A percentile compares a stretch with the other conserved stretches of the same genome.
Conservation (phyloP, 2,888 invertebrate genomes). For the Acanthosepion pharaonis region DNA sequence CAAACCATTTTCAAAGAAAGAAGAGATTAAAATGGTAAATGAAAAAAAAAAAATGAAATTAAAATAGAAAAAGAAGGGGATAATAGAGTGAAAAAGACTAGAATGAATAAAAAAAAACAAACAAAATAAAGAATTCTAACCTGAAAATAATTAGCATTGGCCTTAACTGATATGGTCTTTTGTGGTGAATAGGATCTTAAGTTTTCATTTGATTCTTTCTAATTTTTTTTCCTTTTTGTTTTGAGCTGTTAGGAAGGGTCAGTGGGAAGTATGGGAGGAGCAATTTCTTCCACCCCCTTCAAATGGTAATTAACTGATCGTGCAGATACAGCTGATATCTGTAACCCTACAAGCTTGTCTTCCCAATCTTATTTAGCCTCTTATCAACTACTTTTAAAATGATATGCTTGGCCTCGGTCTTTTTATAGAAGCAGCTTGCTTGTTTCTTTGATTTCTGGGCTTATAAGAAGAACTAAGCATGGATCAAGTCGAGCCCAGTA, state of each 20-base stretch:
- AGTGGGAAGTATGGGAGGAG: not conserved
- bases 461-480: not conserved
- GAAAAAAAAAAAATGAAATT: too few relatives aligned
- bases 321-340: not conserved
- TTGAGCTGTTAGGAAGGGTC: not conserved
- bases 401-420: not conserved
- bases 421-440: not conserved
- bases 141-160: not conserved
- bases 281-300: not conserved
- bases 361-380: conserved; percentile 20
- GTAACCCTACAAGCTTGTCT: conserved; percentile 21
- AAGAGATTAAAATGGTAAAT: too few relatives aligned
- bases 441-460: not conserved
- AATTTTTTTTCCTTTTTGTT: not conserved
- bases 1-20: too few relatives aligned
- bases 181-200: too few relatives aligned
- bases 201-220: not conserved
- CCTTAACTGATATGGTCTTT: conserved; percentile 20
- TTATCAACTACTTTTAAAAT: not conserved
- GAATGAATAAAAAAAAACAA: not conserved
- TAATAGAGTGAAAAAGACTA: not conserved
- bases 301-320: not conserved
- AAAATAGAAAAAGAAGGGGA: not conserved
- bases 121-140: not conserved
- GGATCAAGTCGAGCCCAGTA: not conserved